These are phyloP conservation scores for Cryptoblepharus egeriae DNA, from an alignment of 2,797 vertebrate species.

Conservation along the genomic window DNA sequence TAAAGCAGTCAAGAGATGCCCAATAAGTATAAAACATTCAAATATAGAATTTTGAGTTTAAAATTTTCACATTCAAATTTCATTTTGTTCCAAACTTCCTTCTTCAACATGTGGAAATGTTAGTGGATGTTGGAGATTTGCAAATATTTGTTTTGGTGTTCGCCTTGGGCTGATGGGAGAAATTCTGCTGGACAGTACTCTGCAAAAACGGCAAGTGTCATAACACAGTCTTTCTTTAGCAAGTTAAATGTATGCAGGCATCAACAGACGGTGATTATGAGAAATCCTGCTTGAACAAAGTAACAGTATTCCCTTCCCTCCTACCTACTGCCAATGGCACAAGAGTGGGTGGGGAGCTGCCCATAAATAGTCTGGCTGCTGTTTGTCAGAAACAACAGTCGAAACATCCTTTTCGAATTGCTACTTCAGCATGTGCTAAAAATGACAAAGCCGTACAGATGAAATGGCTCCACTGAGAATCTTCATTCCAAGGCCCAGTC, in stretches of 20 bases:
- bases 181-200: constrained; percentile 3
- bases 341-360: constrained; percentile 70
- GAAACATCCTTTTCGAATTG: constrained; percentile 71
- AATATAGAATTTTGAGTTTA: background rate
- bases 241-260: constrained; percentile 70
- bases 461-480: constrained; percentile 76
- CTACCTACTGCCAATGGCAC: constrained; percentile 71
- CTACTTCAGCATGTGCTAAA: constrained; percentile 76
- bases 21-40: background rate
- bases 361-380: constrained; percentile 80
- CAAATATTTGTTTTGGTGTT: background rate
- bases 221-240: constrained; percentile 59
- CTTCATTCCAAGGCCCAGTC: constrained; percentile 75
- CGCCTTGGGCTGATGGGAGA: constrained; percentile 17
- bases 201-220: constrained; percentile 37
- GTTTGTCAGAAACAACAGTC: constrained; percentile 75
- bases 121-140: constrained; percentile 6
- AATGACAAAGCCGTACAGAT: constrained; percentile 78
- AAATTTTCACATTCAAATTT: background rate
- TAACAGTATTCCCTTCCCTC: constrained; percentile 67
- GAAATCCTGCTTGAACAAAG: constrained; percentile 74
- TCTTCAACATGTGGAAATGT: background rate
- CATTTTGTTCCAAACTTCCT: background rate
- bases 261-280: constrained; percentile 73
- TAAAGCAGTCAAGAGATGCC: constrained; percentile 1